Percentiles rank a stretch among this genome's conserved stretches.
Conservation (phyloP, 1,140 invertebrate genomes). For the Artemia franciscana region DNA sequence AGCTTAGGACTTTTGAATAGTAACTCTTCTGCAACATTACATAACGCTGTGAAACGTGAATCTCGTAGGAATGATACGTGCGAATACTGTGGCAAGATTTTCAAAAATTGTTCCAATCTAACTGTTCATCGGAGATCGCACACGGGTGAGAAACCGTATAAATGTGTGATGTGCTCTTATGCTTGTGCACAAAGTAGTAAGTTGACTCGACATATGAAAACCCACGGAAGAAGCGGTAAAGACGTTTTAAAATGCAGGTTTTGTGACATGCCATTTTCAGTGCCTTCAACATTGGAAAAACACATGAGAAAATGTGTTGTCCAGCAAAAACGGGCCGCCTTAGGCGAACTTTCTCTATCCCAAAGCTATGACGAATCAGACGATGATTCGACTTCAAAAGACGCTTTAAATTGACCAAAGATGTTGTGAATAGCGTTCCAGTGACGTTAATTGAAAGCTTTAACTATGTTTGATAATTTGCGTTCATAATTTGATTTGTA, state of each 20-base stretch:
- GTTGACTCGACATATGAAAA: conserved; percentile 98
- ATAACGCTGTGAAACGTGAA: conserved; percentile 40
- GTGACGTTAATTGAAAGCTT: not conserved
- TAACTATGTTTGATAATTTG: not conserved
- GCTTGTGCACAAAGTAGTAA: conserved; percentile 98
- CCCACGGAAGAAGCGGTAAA: conserved; percentile 90
- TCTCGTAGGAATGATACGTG: conserved; percentile 83
- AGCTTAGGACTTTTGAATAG: not conserved
- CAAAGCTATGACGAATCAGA: not conserved
- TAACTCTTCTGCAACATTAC: not conserved
- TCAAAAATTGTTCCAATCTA: conserved; percentile 95
- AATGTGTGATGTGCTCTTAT: conserved; percentile 94
- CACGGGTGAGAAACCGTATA: conserved; percentile 98
- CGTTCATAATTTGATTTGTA: not conserved
- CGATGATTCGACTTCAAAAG: not conserved
- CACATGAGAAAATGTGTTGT: conserved; percentile 99
- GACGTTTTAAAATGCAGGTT: conserved; percentile 95
- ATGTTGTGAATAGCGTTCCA: not conserved
- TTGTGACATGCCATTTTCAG: conserved; percentile 99
- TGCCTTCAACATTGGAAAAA: conserved; percentile 95
- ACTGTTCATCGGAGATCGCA: conserved; percentile 88
- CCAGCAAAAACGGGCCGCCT: conserved; percentile 38
- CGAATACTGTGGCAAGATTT: conserved; percentile 93
- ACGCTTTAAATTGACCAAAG: not conserved
- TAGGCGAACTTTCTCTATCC: conserved; percentile 17